Base-by-base conservation (phyloP, 2,888 invertebrate species). In the Imbricaverruca yamaguchii region DNA sequence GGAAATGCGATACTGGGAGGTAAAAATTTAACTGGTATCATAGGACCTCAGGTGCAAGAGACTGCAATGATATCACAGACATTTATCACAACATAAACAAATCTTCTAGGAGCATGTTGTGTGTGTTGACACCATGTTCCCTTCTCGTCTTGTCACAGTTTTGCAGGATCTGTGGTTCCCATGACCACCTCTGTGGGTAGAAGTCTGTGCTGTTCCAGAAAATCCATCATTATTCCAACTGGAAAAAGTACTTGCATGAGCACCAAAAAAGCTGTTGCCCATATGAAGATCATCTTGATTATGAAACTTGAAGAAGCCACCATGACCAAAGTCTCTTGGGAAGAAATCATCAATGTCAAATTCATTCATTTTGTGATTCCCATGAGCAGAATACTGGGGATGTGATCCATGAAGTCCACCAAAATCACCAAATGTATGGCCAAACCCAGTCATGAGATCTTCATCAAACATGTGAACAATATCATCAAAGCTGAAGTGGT, bases 271-370 rank as follows among this genome's bases (percentile, higher is more conserved):
- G 21, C 53, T 53, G 13, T 74, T 53, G 8, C 55, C 53, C 4
- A 9, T 53, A 3, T 13, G 53, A 74, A 74, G 53, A 13, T 8
- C 8, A 53, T 74, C 53, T 8, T 4, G 10, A 7, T 13, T 13
- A 4, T 15, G 13, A 74, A 18, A 15, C 18, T 13, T 74, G 74
- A 39, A 53, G 53, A 74, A 74, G 18, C 15, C 21, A 9, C 55
- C 74, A 15, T 61, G 61, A 7, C 65, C 65, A 65, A 65, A 23
- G 8, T 74, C 53, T 13, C 21, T 53, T 18, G 9, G 6, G 21
- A 74, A 74, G 13, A 74, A 53, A 74, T 74, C 74, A 21, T 74
- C 74, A 55, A 74, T 53, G 39, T 53, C 15, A 21, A 74, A 74
- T 3, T 39, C 53, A 74, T 74, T 18, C 65, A 65, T 57, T 57